Base-by-base conservation (phyloP, 1,140 invertebrate species). In the Pararge aegeria region DNA sequence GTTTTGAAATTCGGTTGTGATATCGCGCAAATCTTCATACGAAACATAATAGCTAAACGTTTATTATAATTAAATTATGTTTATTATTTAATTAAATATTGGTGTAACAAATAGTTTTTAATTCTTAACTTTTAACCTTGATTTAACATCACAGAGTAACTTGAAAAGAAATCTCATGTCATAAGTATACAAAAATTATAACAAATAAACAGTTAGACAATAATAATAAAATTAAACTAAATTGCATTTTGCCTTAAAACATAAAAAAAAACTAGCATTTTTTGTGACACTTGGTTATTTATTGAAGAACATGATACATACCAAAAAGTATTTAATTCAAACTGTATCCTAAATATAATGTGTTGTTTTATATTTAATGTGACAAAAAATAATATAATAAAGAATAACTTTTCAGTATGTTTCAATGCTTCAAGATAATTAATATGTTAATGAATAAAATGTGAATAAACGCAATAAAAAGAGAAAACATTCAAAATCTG, bases 391-490 rank as follows among this genome's bases (percentile, higher is more conserved):
- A 4, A 12, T 12, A 34, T 4, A 34, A 34, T 12, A 34, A n/a
- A 12, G 10, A 34, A 12, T 34, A 34, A 34, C 30, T 34, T 34
- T 34, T 4, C 24, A 24, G 24, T n/a, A 38, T n/a, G 0, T 44
- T 4, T 20, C 40, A 44, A 21, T 46, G 6, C n/a, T 42, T 0
- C 5, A 16, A 42, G 18, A 46, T 12, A 46, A 20, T n/a, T 20
- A 10, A n/a, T 42, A 24, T 16, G 10, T 15, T 13, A 12, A 19
- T 49, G 0, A 54, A 61, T 53, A 48, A 40, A 59, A 53, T 37
- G 30, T 53, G 10, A 61, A 61, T 48, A 55, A 49, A 50, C n/a
- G 44, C 29, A 55, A 61, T 44, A 55, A 49, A 55, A 54, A 20
- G 34, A 21, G 16, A 49, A 59, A 59, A 44, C 13, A 52, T 44